A percentile compares a stretch with the other conserved stretches of the same genome.
Evolutionary conservation across 2,113 vertebrate species (phyloP).

Genomic region (Halichoeres trimaculatus): DNA sequence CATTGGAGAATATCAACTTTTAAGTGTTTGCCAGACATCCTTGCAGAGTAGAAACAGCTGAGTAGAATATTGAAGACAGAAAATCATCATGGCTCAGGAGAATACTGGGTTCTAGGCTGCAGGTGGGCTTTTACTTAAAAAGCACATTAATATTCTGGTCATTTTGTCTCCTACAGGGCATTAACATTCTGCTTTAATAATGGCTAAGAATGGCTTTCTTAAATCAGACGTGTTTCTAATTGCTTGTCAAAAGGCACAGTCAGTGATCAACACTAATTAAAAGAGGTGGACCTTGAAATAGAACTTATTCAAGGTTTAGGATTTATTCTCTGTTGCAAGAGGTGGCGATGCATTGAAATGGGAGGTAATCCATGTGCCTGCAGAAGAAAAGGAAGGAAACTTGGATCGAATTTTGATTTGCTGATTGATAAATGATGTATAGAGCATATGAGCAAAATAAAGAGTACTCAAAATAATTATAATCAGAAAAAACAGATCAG

Average conservation of each 20-base stretch:
- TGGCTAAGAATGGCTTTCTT: constrained; percentile 33
- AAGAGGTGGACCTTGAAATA: constrained; percentile 57
- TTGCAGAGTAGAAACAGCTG: background rate
- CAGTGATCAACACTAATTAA: constrained; percentile 62
- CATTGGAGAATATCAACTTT: no score
- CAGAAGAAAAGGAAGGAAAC: background rate
- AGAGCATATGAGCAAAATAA: background rate
- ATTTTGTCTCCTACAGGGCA: constrained; percentile 37
- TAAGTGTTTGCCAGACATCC: background rate
- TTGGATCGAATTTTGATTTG: background rate
- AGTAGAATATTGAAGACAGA: background rate
- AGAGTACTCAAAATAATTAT: background rate
- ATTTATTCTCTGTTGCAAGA: constrained; percentile 16
- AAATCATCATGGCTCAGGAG: background rate
- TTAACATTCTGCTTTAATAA: constrained; percentile 42
- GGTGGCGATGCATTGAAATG: constrained; percentile 33
- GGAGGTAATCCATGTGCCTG: constrained; percentile 15
- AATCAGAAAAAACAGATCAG: background rate
- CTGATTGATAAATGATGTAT: background rate
- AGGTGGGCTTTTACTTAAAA: background rate
- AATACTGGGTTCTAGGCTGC: constrained; percentile 15
- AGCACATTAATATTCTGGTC: constrained; percentile 57
- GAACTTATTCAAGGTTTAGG: constrained; percentile 12
- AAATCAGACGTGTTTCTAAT: constrained; percentile 60
- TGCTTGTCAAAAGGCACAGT: constrained; percentile 55